Evolutionary conservation across 1,140 invertebrate genomes (phyloP).

Genomic region (Tachypleus tridentatus): DNA sequence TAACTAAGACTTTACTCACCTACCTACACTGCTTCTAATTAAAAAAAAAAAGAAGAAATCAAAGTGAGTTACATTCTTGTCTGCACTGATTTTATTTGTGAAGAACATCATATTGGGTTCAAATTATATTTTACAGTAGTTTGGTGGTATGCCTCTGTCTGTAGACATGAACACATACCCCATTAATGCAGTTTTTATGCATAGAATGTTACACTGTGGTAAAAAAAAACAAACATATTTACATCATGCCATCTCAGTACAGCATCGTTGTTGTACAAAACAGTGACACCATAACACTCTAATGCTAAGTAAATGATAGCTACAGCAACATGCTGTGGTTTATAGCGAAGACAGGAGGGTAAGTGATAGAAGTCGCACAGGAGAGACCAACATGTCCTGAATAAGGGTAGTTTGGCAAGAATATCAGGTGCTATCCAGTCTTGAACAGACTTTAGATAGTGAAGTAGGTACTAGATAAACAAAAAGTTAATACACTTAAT

Average conservation of each 20-base stretch:
- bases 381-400: slow-evolving; percentile 1
- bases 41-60: too few species aligned
- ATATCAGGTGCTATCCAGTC: neutral
- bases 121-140: too few species aligned
- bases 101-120: too few species aligned
- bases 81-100: too few species aligned
- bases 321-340: neutral
- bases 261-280: neutral
- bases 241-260: neutral
- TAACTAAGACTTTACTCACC: too few species aligned
- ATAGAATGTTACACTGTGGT: too few species aligned
- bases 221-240: neutral
- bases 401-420: neutral
- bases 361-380: neutral
- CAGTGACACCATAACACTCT: neutral
- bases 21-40: too few species aligned
- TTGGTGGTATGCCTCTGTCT: too few species aligned
- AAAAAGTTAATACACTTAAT: too few species aligned
- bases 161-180: too few species aligned
- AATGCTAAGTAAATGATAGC: neutral
- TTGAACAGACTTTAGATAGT: neutral
- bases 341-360: neutral
- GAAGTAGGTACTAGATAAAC: neutral
- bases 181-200: too few species aligned
- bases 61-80: too few species aligned